A percentile compares a stretch with the other conserved stretches of the same genome.
phyloP scores from a whole-genome alignment of 1,140 invertebrate genomes.

The Globodera ellingtonae region DNA sequence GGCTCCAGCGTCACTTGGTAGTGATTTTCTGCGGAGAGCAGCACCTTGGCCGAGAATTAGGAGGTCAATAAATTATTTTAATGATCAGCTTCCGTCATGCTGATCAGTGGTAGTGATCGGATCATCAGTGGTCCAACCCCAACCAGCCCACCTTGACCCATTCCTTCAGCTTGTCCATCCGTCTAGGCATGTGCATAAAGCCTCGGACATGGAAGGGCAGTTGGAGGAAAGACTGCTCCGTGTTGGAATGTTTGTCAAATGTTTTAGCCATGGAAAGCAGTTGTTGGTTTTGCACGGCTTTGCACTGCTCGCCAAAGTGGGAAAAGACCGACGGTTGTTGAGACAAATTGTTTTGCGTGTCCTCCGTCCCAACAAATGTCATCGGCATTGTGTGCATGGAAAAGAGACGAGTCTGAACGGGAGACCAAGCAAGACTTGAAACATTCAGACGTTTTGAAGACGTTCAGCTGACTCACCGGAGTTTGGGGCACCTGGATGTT shows the following conservation, averaged over 20 bases:
- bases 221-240: conserved; percentile 1
- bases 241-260: background rate
- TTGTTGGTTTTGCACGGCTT: conserved; percentile 1
- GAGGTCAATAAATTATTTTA: no score
- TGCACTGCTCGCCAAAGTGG: conserved; percentile 4
- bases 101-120: background rate
- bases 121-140: background rate
- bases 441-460: background rate
- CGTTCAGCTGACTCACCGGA: background rate
- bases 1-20: background rate
- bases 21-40: conserved; percentile 25
- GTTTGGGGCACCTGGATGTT: background rate
- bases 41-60: background rate
- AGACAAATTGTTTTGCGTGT: background rate
- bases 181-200: background rate
- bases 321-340: background rate
- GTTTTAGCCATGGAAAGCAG: background rate
- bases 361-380: background rate
- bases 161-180: conserved; percentile 1
- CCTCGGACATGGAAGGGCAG: background rate
- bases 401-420: conserved; percentile 7
- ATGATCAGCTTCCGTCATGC: no score
- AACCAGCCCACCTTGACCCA: background rate
- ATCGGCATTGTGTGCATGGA: background rate
- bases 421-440: background rate